Evolutionary conservation across 2,888 invertebrate species (phyloP), one percentile per base, ranked within the genome.

Genomic region (Gibbula magus): DNA sequence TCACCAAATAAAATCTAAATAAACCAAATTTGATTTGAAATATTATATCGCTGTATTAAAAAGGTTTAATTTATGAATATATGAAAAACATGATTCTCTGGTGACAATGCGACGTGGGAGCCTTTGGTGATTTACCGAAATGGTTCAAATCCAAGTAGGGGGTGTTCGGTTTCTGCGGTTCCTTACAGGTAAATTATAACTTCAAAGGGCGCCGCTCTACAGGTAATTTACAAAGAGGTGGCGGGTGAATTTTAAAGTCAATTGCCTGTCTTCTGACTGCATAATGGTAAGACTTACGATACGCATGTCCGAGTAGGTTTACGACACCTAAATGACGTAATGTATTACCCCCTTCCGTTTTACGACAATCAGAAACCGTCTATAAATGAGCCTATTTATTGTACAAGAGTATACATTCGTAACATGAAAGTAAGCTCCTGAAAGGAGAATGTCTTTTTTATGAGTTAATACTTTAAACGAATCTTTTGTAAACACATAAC

Each of bases 251-350:
- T 61, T 29, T 16, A 61, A 61, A 61, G 61, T 61, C 61, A 61
- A 61, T 61, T 29, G 61, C 61, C 22, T 61, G 61, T 61, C 61
- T 18, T 29, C 25, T 61, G 29, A 61, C 25, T 61, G 29, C 29
- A 61, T 61, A 29, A 61, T 61, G 29, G 61, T 25, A 29, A 61
- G 61, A 16, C 61, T 61, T 61, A 29, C 61, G 61, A 61, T 61
- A 61, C 61, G 61, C 61, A 61, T 61, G 61, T 61, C 61, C 61
- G 61, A 61, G 61, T 29, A 29, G 61, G 29, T 61, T 61, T 61
- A 61, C 61, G 61, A 61, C 61, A 61, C 61, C 61, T 29, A 61
- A 22, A 61, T 61, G 61, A 61, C 61, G 61, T 61, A 61, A 61
- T n/a, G 61, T 61, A 29, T 16, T 61, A 29, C 61, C 61, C 61